Evolutionary conservation across 2,888 invertebrate genomes (phyloP), one percentile per base, ranked within the genome.

Genomic region (Onchidella celtica): DNA sequence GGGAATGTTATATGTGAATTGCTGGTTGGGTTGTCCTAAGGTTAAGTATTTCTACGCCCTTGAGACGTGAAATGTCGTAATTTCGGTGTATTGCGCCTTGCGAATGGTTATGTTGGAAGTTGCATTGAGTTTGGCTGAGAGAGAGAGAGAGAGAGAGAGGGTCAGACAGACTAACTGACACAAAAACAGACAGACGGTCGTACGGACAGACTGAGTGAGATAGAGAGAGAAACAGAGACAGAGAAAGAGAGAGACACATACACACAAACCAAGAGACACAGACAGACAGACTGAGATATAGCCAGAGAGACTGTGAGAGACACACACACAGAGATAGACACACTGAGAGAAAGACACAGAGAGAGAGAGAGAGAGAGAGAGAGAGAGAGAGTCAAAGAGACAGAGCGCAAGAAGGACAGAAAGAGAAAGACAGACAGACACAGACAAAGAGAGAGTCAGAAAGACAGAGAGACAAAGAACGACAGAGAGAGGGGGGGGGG

Each of bases 121-220:
- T 9, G 17, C 3, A 68, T 21, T 24, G 9, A 36, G 40, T 17
- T 34, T 36, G 68, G n/a, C n/a, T 36, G 38, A 68, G 68, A 68
- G 68, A 68, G 38, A 17, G 36, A 36, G 68, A 36, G 24, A 68
- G 68, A 36, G 68, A 36, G 68, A 68, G n/a, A 36, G 24, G 36
- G 68, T 36, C 17, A 68, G 36, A 68, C 11, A 4, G 68, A 68
- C n/a, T 36, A 21, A 36, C 2, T 9, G 36, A 68, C 17, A 36
- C 2, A 68, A 14, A 68, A 24, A 36, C n/a, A 36, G 3, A 68
- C 2, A 36, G 6, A 40, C n/a, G 4, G 9, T 34, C 2, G 38
- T 9, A 6, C 14, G 4, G 2, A n/a, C 24, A 38, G 68, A 68
- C 11, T 11, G 68, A 3, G 68, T 14, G 21, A 40, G 55, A 72